Conservation (phyloP, 1,140 invertebrate species). For the Apis mellifera region DNA sequence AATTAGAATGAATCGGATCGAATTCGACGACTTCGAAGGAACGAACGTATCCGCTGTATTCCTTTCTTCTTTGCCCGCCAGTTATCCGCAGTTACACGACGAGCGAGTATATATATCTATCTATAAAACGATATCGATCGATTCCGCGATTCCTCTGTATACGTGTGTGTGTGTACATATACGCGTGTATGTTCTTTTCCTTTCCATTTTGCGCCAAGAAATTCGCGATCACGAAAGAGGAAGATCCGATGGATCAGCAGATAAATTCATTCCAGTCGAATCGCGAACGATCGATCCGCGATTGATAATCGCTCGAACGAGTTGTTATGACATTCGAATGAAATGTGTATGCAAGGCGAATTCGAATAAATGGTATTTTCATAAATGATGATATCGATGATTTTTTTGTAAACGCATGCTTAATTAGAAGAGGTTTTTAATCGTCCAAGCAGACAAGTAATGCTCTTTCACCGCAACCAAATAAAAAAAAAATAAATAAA, state of each 20-base stretch:
- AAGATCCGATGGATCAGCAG: neutral
- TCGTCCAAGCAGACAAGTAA: constrained; percentile 80
- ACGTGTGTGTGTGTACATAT: too few relatives aligned
- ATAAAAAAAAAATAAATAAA: constrained; percentile 37
- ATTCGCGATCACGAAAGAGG: too few relatives aligned
- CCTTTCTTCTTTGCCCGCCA: neutral
- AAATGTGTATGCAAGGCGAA: constrained; percentile 75
- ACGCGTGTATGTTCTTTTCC: too few relatives aligned
- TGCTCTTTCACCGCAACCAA: constrained; percentile 81
- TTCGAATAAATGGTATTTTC: constrained; percentile 68
- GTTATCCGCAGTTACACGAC: neutral
- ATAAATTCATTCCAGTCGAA: constrained; percentile 19
- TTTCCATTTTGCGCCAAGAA: neutral
- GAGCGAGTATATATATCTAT: neutral
- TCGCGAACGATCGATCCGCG: constrained; percentile 13
- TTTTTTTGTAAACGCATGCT: constrained; percentile 79
- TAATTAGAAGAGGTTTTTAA: constrained; percentile 81
- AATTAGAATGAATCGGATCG: constrained; percentile 67
- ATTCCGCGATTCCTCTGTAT: neutral
- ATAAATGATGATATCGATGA: constrained; percentile 80
- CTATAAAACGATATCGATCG: constrained; percentile 21
- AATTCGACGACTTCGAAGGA: constrained; percentile 36
- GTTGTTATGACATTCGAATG: constrained; percentile 67
- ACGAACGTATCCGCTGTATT: constrained; percentile 50
- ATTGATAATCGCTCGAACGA: constrained; percentile 29